A percentile compares a stretch with the other conserved stretches of the same genome.
Evolutionary conservation across 2,113 vertebrate genomes (phyloP).

Genomic region (Protobothrops flavoviridis): DNA sequence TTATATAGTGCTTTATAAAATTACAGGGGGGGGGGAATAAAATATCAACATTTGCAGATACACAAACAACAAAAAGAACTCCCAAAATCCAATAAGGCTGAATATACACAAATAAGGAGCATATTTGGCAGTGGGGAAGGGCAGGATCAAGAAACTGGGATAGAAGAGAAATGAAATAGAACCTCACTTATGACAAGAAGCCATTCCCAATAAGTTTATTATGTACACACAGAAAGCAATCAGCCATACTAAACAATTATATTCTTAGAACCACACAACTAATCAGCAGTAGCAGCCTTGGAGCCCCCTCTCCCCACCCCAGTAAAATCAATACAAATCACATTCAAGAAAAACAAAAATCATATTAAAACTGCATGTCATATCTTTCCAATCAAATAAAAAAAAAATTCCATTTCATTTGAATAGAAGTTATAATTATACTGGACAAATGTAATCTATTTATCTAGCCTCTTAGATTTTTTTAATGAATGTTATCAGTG

Average conservation of each 20-base stretch:
- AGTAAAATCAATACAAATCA: not conserved
- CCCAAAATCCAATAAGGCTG: not conserved
- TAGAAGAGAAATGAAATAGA: not conserved
- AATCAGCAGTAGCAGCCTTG: not conserved
- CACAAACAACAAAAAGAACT: not conserved
- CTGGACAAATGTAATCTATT: not conserved
- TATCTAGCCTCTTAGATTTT: not conserved
- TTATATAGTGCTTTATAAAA: not conserved
- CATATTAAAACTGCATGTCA: not conserved
- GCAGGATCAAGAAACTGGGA: not conserved
- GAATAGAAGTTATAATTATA: not conserved
- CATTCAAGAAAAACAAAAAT: not conserved
- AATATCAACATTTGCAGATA: not conserved
- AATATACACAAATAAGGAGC: not conserved
- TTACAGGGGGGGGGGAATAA: not conserved
- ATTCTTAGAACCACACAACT: not conserved
- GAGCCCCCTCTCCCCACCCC: too few relatives aligned
- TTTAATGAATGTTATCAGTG: not conserved
- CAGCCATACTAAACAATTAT: not conserved
- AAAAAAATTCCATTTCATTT: not conserved
- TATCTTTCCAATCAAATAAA: not conserved
- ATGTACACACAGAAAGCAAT: not conserved
- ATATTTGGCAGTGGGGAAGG: not conserved
- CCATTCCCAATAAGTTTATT: not conserved
- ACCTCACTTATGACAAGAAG: not conserved